phyloP scores from a whole-genome alignment of 1,140 invertebrate species.

The Ceratoteleas bidentatus region DNA sequence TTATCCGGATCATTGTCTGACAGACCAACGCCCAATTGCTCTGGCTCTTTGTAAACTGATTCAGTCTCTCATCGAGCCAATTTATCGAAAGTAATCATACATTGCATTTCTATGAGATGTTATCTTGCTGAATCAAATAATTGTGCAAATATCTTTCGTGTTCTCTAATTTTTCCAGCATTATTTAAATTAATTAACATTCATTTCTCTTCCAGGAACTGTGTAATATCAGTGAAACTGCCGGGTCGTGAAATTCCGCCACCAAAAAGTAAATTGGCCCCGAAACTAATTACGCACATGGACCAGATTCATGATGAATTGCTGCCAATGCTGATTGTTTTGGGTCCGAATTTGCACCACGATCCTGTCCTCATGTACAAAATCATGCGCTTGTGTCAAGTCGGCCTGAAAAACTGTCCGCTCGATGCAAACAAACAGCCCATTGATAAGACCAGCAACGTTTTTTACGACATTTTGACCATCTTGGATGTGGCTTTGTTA shows the following conservation, averaged over 20 bases:
- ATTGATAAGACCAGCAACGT: slow-evolving; percentile 80
- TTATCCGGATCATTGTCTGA: slow-evolving; percentile 91
- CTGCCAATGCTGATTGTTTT: slow-evolving; percentile 94
- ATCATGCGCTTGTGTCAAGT: slow-evolving; percentile 85
- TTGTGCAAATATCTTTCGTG: no score
- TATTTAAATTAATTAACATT: neutral
- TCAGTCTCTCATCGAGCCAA: slow-evolving; percentile 91
- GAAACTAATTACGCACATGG: slow-evolving; percentile 83
- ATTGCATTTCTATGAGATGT: no score
- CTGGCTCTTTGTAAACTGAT: slow-evolving; percentile 90
- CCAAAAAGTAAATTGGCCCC: slow-evolving; percentile 84
- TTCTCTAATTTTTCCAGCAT: no score
- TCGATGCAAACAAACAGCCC: slow-evolving; percentile 75
- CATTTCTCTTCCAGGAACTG: slow-evolving; percentile 83
- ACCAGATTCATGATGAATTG: slow-evolving; percentile 88
- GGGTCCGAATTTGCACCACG: slow-evolving; percentile 93
- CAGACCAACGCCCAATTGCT: slow-evolving; percentile 90
- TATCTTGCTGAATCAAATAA: no score
- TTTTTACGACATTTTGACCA: slow-evolving; percentile 90
- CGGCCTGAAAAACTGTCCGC: slow-evolving; percentile 78
- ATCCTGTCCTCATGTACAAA: slow-evolving; percentile 95
- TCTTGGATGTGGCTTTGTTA: slow-evolving; percentile 93
- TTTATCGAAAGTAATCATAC: slow-evolving; percentile 94
- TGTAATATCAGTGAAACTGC: slow-evolving; percentile 86
- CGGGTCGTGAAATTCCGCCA: slow-evolving; percentile 82